Evolutionary conservation across 2,113 vertebrate genomes (phyloP).

Genomic region (Philantomba maxwellii): DNA sequence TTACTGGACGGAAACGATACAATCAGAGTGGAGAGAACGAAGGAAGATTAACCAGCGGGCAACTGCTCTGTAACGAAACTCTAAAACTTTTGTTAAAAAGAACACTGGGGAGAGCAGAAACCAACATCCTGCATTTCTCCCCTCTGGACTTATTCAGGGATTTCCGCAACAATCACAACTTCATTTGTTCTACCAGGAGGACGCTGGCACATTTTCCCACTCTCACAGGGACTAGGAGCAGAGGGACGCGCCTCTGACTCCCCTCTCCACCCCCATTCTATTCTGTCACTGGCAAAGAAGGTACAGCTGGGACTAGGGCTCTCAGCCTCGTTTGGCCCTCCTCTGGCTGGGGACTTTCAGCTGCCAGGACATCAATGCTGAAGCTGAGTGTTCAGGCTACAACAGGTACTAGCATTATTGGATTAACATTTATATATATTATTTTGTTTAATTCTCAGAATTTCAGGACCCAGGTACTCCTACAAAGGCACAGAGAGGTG

Average conservation of each 20-base stretch:
- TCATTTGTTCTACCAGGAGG: not conserved
- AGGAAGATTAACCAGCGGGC: not conserved
- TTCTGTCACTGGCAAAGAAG: not conserved
- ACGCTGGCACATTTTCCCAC: not conserved
- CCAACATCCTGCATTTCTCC: not conserved
- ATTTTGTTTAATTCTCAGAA: not conserved
- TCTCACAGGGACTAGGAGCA: not conserved
- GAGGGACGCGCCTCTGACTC: not conserved
- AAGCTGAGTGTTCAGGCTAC: not conserved
- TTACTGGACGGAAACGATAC: not conserved
- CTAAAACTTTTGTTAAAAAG: not conserved
- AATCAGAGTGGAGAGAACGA: not conserved
- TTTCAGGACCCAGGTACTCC: not conserved
- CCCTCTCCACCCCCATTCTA: not conserved
- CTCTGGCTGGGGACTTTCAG: not conserved
- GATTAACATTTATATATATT: not conserved
- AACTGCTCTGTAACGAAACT: not conserved
- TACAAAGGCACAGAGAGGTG: not conserved
- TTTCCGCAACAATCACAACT: not conserved
- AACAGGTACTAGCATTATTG: not conserved
- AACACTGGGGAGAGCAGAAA: not conserved
- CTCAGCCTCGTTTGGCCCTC: not conserved
- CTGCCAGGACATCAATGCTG: not conserved
- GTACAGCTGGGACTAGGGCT: rapidly evolving
- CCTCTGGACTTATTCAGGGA: not conserved